Evolutionary conservation across 2,888 invertebrate genomes (phyloP).

Genomic region (Andricus curvator): DNA sequence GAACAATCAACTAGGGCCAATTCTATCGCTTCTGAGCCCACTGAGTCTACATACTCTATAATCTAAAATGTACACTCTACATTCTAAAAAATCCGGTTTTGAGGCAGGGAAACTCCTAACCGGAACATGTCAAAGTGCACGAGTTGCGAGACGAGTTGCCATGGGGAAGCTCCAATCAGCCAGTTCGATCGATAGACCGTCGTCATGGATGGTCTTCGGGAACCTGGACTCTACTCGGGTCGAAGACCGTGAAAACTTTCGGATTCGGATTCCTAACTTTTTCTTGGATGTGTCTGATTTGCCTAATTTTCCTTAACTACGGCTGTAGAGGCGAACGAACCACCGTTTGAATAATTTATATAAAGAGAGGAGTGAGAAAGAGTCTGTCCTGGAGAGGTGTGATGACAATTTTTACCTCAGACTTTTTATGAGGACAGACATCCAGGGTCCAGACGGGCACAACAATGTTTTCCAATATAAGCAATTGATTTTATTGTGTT

Average conservation of each 20-base stretch:
- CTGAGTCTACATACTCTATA: background rate
- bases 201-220: conserved; percentile 18
- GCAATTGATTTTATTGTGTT: background rate
- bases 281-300: conserved; percentile 53
- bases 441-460: background rate
- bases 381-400: background rate
- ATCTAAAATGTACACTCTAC: background rate
- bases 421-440: background rate
- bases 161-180: conserved; percentile 53
- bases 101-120: background rate
- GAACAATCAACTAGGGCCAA: conserved; percentile 7
- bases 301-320: conserved; percentile 60
- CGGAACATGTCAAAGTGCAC: conserved; percentile 7
- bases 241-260: conserved; percentile 54
- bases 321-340: conserved; percentile 51
- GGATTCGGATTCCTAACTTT: conserved; percentile 25
- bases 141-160: conserved; percentile 54
- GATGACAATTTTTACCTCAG: background rate
- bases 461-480: background rate
- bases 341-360: background rate
- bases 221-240: conserved; percentile 32
- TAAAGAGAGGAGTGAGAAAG: background rate
- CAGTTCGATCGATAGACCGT: conserved; percentile 35
- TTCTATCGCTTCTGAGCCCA: background rate
- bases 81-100: background rate